Evolutionary conservation across 2,888 invertebrate genomes (phyloP), one percentile per base, ranked within the genome.

Genomic region (Melanchra persicariae): DNA sequence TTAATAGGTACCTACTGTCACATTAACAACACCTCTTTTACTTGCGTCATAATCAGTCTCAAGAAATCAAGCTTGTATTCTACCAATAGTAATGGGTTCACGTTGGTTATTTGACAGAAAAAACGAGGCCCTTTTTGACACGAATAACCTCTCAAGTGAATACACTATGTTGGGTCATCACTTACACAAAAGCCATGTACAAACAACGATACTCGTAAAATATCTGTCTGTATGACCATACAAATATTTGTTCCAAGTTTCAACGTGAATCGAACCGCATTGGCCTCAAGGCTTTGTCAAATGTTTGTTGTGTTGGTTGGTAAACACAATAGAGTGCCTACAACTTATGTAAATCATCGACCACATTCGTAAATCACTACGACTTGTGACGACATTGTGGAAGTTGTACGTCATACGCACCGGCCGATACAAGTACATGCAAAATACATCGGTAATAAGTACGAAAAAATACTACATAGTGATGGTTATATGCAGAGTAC

Each of bases 171-270:
- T 49, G 49, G 26, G 17, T 69, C 78, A 78, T 70, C 70, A 43
- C 54, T 47, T 37, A 54, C 22, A 59, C 59, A 60, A 79, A 73
- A 64, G 15, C 34, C 64, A 62, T 54, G 22, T 73, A 55, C 64
- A 76, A 76, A 79, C 79, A 79, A 9, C 49, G 51, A 52, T 52
- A 58, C 30, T 76, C 79, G 52, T 62, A 49, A 75, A 79, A 79
- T 72, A 62, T 79, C 51, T 45, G 58, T 12, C 22, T 68, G 59
- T 59, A 61, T 22, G 45, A 24, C 40, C 40, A 64, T 57, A 37
- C 76, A 75, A 81, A 75, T 69, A 61, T 69, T 77, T 64, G 60
- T 64, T 45, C 61, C 45, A 76, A 61, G 60, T 59, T 37, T 34
- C 55, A 62, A n/a, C 15, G 57, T 51, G 43, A 81, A 65, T 24